phyloP scores from a whole-genome alignment of 2,113 vertebrate species.

The Pangasianodon gigas region DNA sequence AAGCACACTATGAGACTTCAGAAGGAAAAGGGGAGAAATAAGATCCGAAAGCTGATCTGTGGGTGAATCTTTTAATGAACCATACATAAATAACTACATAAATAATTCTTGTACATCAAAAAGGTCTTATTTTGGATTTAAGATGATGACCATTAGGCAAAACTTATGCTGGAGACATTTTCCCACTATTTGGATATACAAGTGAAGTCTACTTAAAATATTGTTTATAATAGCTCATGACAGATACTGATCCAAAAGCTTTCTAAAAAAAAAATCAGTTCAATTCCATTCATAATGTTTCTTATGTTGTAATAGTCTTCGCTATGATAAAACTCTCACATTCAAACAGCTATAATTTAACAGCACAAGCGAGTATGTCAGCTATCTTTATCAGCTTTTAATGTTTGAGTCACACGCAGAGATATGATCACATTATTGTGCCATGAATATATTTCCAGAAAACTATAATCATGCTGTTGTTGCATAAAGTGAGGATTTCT shows the following conservation, averaged over 20 bases:
- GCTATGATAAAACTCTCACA: neutral
- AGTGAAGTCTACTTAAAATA: neutral
- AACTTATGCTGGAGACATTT: neutral
- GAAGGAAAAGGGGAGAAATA: neutral
- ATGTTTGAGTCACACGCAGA: neutral
- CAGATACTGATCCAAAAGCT: neutral
- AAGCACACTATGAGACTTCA: neutral
- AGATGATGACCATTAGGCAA: neutral
- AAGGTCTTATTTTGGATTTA: neutral
- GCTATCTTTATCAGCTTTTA: neutral
- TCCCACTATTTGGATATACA: neutral
- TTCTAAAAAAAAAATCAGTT: neutral
- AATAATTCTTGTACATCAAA: neutral
- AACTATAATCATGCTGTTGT: neutral
- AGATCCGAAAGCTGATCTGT: neutral
- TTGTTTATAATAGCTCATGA: neutral
- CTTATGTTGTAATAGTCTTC: neutral
- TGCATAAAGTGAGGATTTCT: neutral
- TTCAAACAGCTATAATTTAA: neutral
- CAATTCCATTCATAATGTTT: neutral
- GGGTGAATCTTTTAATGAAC: neutral
- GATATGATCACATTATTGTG: neutral
- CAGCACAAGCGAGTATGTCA: neutral
- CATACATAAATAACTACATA: no score
- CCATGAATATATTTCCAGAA: neutral